Conservation (phyloP, 1,140 invertebrate genomes). For the Brachionus manjavacas region DNA sequence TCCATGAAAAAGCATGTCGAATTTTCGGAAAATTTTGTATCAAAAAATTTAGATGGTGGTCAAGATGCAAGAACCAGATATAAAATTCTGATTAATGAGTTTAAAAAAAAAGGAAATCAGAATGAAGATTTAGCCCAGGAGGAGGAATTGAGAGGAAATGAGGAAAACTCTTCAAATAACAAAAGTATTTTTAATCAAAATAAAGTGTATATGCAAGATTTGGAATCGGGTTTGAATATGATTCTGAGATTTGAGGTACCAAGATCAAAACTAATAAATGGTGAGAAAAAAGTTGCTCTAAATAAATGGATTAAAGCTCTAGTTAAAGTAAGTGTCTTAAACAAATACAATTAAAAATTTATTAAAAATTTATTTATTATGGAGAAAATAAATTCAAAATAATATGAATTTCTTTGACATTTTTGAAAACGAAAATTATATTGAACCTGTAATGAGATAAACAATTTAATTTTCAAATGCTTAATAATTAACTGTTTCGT, state of each 20-base stretch:
- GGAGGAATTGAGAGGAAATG: not conserved
- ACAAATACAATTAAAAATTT: no score
- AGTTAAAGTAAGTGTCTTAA: not conserved
- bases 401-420: not conserved
- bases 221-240: not conserved
- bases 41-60: not conserved
- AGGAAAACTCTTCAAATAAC: not conserved
- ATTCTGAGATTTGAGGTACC: constrained; percentile 4
- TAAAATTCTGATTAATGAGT: not conserved
- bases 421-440: no score
- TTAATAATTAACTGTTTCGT: no score
- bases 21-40: not conserved
- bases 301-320: not conserved
- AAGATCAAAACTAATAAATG: not conserved
- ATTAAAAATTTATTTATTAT: no score
- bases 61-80: not conserved
- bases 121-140: not conserved
- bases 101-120: not conserved
- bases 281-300: not conserved
- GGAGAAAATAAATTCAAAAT: not conserved
- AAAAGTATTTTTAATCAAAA: not conserved
- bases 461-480: no score
- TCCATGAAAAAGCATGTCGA: not conserved
- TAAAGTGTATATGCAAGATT: constrained; percentile 24
- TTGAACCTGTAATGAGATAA: no score